Conservation (phyloP, 1,140 invertebrate species). For the Dendroctonus valens region DNA sequence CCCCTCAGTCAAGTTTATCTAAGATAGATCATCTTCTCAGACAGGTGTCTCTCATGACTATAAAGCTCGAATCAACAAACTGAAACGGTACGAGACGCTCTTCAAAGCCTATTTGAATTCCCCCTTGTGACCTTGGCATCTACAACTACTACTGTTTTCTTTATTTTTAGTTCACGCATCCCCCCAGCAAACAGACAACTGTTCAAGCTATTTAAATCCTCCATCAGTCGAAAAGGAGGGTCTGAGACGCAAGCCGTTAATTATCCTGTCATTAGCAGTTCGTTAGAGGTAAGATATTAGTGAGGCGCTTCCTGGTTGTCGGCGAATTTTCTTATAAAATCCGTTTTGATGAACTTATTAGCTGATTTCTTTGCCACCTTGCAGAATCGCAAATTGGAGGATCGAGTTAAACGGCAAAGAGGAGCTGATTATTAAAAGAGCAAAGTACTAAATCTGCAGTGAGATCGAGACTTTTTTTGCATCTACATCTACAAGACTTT, state of each 20-base stretch:
- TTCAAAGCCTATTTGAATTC: neutral
- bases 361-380: neutral
- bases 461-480: no score
- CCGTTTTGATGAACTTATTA: neutral
- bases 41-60: no score
- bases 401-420: no score
- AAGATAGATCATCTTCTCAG: no score
- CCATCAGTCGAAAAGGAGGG: slow-evolving; percentile 7
- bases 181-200: slow-evolving; percentile 14
- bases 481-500: no score
- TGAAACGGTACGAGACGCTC: neutral
- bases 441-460: no score
- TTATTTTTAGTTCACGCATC: slow-evolving; percentile 20
- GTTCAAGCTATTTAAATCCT: slow-evolving; percentile 10
- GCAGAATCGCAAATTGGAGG: no score
- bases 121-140: slow-evolving; percentile 10
- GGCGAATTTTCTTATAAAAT: neutral
- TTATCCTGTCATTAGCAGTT: slow-evolving; percentile 10
- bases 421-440: no score
- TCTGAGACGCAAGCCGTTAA: slow-evolving; percentile 6
- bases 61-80: no score
- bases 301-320: no score
- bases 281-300: neutral
- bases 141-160: slow-evolving; percentile 12
- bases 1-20: no score